A percentile compares a stretch with the other conserved stretches of the same genome.
phyloP scores from a whole-genome alignment of 1,140 invertebrate genomes.

The Drosophila takahashii region DNA sequence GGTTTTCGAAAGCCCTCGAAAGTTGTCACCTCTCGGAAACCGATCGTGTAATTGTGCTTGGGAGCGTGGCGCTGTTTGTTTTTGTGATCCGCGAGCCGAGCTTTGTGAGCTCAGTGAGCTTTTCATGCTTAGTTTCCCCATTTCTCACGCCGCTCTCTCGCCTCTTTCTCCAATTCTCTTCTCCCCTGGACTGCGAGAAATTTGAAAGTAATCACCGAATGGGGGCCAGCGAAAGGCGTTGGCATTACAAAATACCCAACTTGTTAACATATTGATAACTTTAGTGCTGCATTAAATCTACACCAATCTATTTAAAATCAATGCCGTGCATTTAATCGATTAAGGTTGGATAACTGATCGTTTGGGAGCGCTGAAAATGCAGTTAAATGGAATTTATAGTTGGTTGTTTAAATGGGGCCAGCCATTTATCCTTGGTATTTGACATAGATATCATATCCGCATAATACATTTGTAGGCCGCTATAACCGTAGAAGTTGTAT shows the following conservation, averaged over 20 bases:
- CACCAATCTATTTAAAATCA: constrained; percentile 19
- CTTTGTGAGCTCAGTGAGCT: constrained; percentile 27
- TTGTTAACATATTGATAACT: constrained; percentile 45
- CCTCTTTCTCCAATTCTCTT: constrained; percentile 8
- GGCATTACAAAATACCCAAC: constrained; percentile 54
- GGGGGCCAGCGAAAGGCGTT: constrained; percentile 63
- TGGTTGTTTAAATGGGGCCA: background rate
- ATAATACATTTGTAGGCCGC: background rate
- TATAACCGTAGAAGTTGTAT: background rate
- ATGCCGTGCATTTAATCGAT: constrained; percentile 35
- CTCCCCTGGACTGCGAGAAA: constrained; percentile 7
- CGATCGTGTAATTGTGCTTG: constrained; percentile 47
- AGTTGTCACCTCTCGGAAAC: constrained; percentile 32
- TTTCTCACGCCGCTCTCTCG: constrained; percentile 5
- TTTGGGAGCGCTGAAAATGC: background rate
- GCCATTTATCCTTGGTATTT: background rate
- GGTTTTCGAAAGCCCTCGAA: constrained; percentile 18
- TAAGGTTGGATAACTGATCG: constrained; percentile 35
- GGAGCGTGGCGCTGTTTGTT: constrained; percentile 29
- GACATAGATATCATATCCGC: background rate
- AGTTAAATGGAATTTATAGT: background rate
- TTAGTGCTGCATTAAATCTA: constrained; percentile 25
- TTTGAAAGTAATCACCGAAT: constrained; percentile 44
- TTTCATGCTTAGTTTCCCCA: constrained; percentile 5
- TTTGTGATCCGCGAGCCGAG: constrained; percentile 17